These are phyloP conservation scores for Zaprionus davidi DNA, from an alignment of 1,140 invertebrate genomes.

Conservation along the genomic window DNA sequence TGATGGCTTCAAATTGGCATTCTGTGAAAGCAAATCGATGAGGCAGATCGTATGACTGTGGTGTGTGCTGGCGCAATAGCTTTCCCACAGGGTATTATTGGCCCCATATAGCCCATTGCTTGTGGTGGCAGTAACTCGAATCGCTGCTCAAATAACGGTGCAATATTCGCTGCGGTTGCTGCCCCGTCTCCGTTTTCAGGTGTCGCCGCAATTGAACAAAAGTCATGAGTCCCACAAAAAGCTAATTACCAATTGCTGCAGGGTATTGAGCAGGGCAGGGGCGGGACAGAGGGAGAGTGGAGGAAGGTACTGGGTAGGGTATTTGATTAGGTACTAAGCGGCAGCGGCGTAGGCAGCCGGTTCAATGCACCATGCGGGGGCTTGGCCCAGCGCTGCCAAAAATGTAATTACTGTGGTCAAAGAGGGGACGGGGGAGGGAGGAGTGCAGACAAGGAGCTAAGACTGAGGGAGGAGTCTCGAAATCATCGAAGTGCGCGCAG, in stretches of 20 bases:
- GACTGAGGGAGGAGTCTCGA: background rate
- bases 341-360: conserved; percentile 17
- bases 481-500: conserved; percentile 28
- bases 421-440: background rate
- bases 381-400: conserved; percentile 55
- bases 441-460: background rate
- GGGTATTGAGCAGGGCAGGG: background rate
- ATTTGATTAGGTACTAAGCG: conserved; percentile 15
- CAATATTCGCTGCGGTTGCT: conserved; percentile 15
- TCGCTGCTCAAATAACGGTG: conserved; percentile 23
- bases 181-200: conserved; percentile 8
- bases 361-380: conserved; percentile 71
- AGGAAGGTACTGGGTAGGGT: background rate
- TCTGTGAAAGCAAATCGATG: conserved; percentile 2
- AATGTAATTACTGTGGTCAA: conserved; percentile 63
- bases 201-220: conserved; percentile 18
- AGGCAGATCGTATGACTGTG: conserved; percentile 4
- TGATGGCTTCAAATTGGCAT: background rate
- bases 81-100: conserved; percentile 9
- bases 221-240: conserved; percentile 21
- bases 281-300: background rate
- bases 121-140: conserved; percentile 2
- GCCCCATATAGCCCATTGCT: background rate
- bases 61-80: background rate
- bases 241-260: conserved; percentile 25